Conservation (phyloP, 2,113 vertebrate genomes). For the Neofelis nebulosa region DNA sequence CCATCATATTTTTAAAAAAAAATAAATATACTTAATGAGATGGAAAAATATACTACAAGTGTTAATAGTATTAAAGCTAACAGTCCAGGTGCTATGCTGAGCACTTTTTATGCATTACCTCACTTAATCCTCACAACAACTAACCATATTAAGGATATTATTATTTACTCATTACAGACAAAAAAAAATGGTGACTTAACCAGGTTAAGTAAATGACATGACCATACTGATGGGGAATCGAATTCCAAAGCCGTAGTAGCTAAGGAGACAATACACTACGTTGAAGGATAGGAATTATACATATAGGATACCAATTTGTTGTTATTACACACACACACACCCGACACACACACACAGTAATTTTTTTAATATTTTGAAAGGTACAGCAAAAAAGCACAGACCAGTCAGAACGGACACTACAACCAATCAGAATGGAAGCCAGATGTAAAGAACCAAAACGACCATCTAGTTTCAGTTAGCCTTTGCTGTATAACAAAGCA, state of each 20-base stretch:
- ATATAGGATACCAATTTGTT: neutral
- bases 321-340: neutral
- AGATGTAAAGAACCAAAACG: neutral
- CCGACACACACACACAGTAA: neutral
- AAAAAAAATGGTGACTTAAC: neutral
- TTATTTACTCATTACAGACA: neutral
- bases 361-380: neutral
- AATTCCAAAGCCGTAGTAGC: neutral
- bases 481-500: neutral
- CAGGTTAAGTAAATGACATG: neutral
- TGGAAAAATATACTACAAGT: neutral
- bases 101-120: neutral
- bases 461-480: neutral
- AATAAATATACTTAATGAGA: neutral
- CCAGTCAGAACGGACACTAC: neutral
- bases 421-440: neutral
- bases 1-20: neutral
- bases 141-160: neutral
- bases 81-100: neutral
- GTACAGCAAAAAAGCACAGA: slow-evolving; percentile 5
- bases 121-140: neutral
- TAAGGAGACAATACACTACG: neutral
- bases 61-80: slow-evolving; percentile 2
- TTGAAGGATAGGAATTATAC: neutral
- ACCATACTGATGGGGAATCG: neutral